A percentile compares a stretch with the other conserved stretches of the same genome.
Conservation (phyloP, 2,113 vertebrate species). For the Aptenodytes forsteri region DNA sequence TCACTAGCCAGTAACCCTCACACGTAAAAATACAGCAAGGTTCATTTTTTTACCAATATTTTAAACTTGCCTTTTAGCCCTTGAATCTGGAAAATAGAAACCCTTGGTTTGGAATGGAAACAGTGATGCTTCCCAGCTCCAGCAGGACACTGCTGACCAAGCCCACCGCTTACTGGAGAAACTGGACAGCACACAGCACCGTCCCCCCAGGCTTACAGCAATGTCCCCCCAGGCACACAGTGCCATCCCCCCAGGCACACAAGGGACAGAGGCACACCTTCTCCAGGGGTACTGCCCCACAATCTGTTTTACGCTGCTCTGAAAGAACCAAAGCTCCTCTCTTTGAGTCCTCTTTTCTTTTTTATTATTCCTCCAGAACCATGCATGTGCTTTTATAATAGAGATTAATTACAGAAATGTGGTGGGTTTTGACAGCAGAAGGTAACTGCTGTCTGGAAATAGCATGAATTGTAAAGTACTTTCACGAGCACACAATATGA, state of each 20-base stretch:
- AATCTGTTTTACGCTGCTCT: background rate
- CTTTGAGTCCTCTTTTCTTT: background rate
- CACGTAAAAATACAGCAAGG: background rate
- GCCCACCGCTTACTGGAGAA: background rate
- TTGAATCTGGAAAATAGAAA: background rate
- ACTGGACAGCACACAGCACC: background rate
- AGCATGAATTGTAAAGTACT: background rate
- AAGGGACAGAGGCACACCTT: background rate
- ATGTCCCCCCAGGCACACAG: background rate
- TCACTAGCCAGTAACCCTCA: background rate
- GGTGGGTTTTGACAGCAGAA: background rate
- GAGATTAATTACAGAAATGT: conserved; percentile 27
- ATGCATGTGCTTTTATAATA: background rate
- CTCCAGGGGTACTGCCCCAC: background rate
- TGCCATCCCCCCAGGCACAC: fast-evolving
- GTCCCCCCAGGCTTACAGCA: background rate
- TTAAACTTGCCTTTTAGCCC: background rate
- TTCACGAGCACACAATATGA: background rate
- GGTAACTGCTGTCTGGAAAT: background rate
- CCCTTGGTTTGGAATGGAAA: background rate
- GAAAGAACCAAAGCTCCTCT: background rate
- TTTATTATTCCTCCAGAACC: background rate
- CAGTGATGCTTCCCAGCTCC: background rate
- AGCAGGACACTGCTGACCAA: background rate
- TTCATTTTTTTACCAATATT: background rate